Evolutionary conservation across 2,888 invertebrate genomes (phyloP).

Genomic region (Andrena bucephala): DNA sequence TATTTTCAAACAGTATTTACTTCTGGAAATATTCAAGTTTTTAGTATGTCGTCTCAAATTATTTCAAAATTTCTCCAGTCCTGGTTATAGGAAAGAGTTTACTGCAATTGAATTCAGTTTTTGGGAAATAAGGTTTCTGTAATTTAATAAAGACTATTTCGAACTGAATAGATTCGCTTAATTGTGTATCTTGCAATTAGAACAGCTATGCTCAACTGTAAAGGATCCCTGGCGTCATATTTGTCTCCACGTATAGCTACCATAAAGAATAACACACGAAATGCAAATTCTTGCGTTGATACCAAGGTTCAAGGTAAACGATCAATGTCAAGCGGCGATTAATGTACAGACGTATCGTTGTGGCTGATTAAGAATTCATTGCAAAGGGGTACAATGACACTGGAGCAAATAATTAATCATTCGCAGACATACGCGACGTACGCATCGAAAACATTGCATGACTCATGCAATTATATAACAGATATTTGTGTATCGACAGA

Average conservation of each 20-base stretch:
- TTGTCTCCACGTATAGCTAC: not conserved
- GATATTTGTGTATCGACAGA: not conserved
- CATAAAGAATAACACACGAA: not conserved
- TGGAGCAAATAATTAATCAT: not conserved
- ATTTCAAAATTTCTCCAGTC: no score
- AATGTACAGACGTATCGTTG: not conserved
- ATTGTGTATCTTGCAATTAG: no score
- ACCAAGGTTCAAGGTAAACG: not conserved
- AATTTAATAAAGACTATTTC: no score
- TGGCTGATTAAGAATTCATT: constrained; percentile 7
- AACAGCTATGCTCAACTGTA: not conserved
- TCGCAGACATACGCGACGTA: not conserved
- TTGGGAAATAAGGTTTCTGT: no score
- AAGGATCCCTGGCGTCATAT: not conserved
- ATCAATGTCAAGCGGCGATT: not conserved
- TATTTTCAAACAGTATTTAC: no score
- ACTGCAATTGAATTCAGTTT: no score
- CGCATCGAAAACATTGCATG: constrained; percentile 1
- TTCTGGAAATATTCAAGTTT: no score
- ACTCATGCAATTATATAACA: constrained; percentile 18
- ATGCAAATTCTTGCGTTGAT: not conserved
- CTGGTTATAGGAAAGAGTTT: no score
- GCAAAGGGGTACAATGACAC: not conserved
- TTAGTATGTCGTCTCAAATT: no score
- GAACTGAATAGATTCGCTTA: no score